A percentile compares a stretch with the other conserved stretches of the same genome.
Evolutionary conservation across 2,888 invertebrate genomes (phyloP).

Genomic region (Temnothorax rugatulus): DNA sequence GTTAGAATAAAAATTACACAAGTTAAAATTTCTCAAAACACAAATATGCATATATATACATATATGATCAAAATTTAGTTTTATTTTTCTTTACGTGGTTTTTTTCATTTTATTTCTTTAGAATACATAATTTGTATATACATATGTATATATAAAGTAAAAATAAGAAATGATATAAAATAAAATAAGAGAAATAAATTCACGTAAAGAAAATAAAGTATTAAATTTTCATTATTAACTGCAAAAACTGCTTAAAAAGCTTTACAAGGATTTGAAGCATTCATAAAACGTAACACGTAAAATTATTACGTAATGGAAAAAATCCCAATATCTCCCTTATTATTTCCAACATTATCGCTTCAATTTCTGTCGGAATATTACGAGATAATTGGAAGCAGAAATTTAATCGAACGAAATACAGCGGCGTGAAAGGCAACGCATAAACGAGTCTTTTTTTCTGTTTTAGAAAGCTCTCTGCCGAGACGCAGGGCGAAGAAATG

Average conservation of each 20-base stretch:
- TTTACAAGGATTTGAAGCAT: no score
- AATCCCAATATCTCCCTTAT: neutral
- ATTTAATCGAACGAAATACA: conserved; percentile 16
- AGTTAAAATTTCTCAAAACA: neutral
- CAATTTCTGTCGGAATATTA: neutral
- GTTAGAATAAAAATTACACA: neutral
- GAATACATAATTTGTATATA: no score
- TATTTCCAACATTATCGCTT: neutral
- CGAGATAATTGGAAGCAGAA: neutral
- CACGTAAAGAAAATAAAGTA: neutral
- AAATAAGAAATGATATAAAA: neutral
- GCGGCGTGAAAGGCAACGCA: neutral
- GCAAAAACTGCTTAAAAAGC: no score
- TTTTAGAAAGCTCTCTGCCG: conserved; percentile 85
- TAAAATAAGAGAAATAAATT: neutral
- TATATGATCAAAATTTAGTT: neutral
- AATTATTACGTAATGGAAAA: neutral
- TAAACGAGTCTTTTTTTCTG: conserved; percentile 22
- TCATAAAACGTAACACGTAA: neutral
- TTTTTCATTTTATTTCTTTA: neutral
- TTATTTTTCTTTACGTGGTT: neutral
- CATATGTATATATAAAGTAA: neutral
- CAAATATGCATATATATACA: neutral
- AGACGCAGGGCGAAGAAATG: conserved; percentile 85
- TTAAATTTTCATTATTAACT: no score